phyloP scores from a whole-genome alignment of 2,113 vertebrate genomes.

The Phrynosoma blainvillii region DNA sequence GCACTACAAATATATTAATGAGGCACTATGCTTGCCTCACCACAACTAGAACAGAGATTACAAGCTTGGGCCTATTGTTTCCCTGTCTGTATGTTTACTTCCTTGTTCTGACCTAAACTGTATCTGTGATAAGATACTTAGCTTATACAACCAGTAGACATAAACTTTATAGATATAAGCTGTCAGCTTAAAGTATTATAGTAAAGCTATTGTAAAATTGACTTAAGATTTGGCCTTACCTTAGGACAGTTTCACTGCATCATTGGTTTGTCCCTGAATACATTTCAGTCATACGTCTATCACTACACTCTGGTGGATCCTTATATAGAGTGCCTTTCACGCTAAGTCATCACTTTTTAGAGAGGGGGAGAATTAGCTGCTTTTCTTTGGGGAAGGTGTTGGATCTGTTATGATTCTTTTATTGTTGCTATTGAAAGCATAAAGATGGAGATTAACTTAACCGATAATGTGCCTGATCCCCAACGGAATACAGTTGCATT shows the following conservation, averaged over 20 bases:
- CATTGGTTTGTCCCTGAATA: slow-evolving; percentile 4
- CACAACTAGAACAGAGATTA: background rate
- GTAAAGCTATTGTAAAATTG: background rate
- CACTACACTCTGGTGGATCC: background rate
- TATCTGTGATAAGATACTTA: background rate
- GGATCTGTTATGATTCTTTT: too few species aligned
- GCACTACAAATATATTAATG: background rate
- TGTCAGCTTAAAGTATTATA: background rate
- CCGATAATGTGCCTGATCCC: too few species aligned
- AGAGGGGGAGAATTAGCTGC: background rate
- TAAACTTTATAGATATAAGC: background rate
- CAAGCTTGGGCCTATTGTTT: background rate
- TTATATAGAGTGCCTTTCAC: background rate
- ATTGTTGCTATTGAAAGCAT: too few species aligned
- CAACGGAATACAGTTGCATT: too few species aligned
- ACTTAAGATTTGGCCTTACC: background rate
- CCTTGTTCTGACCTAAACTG: slow-evolving; percentile 7
- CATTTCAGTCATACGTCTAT: slow-evolving; percentile 22
- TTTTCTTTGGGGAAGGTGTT: too few species aligned
- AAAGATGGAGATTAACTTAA: too few species aligned
- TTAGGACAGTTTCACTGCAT: background rate
- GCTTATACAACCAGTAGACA: background rate
- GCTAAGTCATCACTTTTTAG: background rate
- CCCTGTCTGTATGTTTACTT: background rate
- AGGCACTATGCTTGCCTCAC: background rate